phyloP scores from a whole-genome alignment of 2,888 invertebrate species.

The Hyalella azteca region DNA sequence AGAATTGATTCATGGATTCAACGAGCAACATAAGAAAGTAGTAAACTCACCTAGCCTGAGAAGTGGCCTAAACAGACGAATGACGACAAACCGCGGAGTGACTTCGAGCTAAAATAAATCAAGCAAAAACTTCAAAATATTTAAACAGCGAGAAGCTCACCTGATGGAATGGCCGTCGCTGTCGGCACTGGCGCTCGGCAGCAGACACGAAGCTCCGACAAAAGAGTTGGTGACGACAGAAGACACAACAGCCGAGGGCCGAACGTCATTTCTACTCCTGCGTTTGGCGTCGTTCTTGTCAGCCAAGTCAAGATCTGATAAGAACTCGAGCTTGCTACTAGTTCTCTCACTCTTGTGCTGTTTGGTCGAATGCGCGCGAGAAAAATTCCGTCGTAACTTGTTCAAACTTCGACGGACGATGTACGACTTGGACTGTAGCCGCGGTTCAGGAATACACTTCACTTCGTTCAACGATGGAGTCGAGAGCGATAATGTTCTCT shows the following conservation, averaged over 20 bases:
- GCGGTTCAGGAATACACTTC: neutral
- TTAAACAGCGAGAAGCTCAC: no score
- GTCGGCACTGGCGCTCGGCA: conserved; percentile 2
- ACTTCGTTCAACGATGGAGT: neutral
- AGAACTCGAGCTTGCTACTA: neutral
- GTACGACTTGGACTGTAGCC: neutral
- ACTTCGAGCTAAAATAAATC: no score
- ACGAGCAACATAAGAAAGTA: no score
- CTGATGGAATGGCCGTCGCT: neutral
- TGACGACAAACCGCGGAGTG: no score
- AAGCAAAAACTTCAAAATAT: no score
- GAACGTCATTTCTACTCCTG: neutral
- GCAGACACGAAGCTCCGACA: neutral
- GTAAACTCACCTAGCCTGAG: no score
- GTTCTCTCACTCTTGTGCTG: neutral
- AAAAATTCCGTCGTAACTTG: neutral
- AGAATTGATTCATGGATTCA: no score
- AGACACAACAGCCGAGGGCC: neutral
- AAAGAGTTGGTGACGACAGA: conserved; percentile 2
- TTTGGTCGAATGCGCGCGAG: neutral
- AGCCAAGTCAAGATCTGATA: neutral
- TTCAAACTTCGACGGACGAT: neutral
- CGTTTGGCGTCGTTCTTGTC: neutral
- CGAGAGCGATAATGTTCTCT: neutral
- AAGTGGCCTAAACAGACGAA: no score